Base-by-base conservation (phyloP, 2,888 invertebrate species). In the Callinectes sapidus region DNA sequence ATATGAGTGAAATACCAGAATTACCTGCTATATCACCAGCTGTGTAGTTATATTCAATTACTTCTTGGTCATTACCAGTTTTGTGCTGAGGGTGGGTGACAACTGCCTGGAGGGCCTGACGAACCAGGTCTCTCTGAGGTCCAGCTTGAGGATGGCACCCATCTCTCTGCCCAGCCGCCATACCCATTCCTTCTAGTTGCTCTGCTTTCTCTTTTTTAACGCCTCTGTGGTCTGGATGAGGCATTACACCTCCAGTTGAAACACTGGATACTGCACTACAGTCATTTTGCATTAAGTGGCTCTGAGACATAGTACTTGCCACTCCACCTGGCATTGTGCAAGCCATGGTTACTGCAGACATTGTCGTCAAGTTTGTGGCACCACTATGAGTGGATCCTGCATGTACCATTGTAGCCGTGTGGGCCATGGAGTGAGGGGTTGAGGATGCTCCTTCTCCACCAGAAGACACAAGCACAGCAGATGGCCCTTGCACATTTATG, bases 21-120 rank as follows among this genome's bases (percentile, higher is more conserved):
- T 92, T 92, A 94, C 94, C 94, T 90, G 92, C 93, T 89, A 94
- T 93, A 91, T 94, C 94, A 89, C 93, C 94, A 77, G 93, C 92
- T 86, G 93, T 92, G 88, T 94, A 94, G 91, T 93, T 92, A 90
- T 94, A 94, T 90, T 93, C 94, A 86, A 94, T 94, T 85, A 94
- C 92, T 88, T 94, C 94, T 87, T 94, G 94, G 55, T 92, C 92
- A 88, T 93, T 93, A 89, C 87, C 91, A 85, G 93, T 90, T 90
- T 94, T 94, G 90, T 90, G 90, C n/a, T 89, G 88, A 87, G 89
- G 92, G 61, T 92, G 61, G 55, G 92, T 92, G 18, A 93, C 93
- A 89, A 93, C 94, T 85, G 94, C 93, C 71, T 94, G 94, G 35
- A 94, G 90, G 42, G 94, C 94, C 61, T 94, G 94, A 35, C 93